Base-by-base conservation (phyloP, 1,140 invertebrate species). In the Triops longicaudatus region DNA sequence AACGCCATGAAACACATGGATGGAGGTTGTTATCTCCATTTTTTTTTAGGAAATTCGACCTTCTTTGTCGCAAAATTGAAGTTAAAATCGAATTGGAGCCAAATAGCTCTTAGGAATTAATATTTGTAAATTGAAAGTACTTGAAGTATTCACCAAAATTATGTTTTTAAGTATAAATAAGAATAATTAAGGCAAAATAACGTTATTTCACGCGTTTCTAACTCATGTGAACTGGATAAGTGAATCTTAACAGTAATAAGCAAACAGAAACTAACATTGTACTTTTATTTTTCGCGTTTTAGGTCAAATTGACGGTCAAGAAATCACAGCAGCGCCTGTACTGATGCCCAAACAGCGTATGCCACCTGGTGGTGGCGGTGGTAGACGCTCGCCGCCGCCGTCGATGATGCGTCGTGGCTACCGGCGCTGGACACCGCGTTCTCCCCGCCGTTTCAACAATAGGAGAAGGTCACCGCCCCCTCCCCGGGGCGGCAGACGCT, bases 1-100 rank as follows among this genome's bases (percentile, higher is more conserved):
- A 97, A 97, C 86, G 97, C 97, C 0, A 95, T 98, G 90, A 98
- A 98, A 85, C 95, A 98, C 81, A 99, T 99, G 97, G 96, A 99
- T 87, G 97, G 97, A 84, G 97, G 93, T 89, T 87, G 82, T 72
- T 42, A 72, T 26, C 41, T 31, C 78, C 22, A 7, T 74, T 9
- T 27, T 26, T 17, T 28, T 26, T 28, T 77, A n/a, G n/a, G 5
- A 41, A 77, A 31, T 37, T 42, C 26, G n/a, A 76, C 37, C 74
- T 37, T 76, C 72, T 80, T 77, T 72, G 78, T 72, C 50, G 75
- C 17, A 41, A 44, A 22, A 71, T 28, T n/a, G 2, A 12, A 31
- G 22, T 11, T 63, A 14, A 1, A 27, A 28, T n/a, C n/a, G n/a
- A n/a, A n/a, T n/a, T n/a, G n/a, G n/a, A n/a, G n/a, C n/a, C n/a